Percentiles rank a stretch among this genome's conserved stretches.
These are phyloP conservation scores for Chiloscyllium punctatum DNA, from an alignment of 2,797 vertebrate genomes.

Conservation along the genomic window DNA sequence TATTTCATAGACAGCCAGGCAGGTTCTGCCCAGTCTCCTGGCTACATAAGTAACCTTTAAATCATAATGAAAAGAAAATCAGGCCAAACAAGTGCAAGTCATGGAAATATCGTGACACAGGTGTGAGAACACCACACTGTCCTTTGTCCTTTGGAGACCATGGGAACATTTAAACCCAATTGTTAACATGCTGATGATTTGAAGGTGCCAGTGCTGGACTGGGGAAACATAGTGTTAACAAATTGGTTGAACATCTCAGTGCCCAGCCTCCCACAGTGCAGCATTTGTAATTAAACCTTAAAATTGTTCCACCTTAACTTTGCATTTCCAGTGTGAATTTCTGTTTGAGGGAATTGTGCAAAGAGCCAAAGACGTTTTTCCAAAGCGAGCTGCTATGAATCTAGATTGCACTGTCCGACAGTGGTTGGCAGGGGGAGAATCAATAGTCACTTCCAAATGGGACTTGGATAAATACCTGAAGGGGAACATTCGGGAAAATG, in stretches of 20 bases:
- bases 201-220: no score
- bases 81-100: no score
- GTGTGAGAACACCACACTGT: background rate
- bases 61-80: background rate
- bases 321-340: background rate
- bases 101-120: no score
- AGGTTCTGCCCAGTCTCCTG: background rate
- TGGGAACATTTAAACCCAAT: no score
- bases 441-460: background rate
- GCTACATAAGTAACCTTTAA: no score
- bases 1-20: background rate
- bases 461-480: background rate
- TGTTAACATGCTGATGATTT: no score
- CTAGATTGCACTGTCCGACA: background rate
- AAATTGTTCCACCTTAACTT: background rate
- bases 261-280: no score
- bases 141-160: background rate
- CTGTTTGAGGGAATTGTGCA: background rate
- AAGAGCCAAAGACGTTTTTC: background rate
- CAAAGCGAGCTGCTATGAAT: background rate
- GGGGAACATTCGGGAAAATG: background rate
- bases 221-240: no score
- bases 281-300: background rate
- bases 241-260: no score
- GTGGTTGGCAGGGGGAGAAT: background rate